Evolutionary conservation across 2,113 vertebrate species (phyloP), one percentile per base, ranked within the genome.

Genomic region (Apodemus speciosus): DNA sequence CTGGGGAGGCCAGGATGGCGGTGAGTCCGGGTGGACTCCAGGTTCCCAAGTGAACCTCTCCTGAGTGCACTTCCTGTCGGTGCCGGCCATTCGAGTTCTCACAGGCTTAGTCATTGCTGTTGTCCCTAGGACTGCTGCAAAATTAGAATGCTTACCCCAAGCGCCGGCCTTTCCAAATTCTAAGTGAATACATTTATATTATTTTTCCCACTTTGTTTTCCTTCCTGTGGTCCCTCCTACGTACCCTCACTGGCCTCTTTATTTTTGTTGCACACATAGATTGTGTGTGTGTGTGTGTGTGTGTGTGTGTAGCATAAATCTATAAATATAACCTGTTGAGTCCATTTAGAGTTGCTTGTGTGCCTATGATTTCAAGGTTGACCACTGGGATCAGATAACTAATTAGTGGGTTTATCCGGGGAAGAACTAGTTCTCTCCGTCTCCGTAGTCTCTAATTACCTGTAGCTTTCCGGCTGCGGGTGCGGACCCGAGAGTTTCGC

Each of bases 61-160:
- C 40, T 85, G 72, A 85, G 81, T 49, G 9, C 4, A 1, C 62
- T 92, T 62, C 73, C 53, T 27, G 32, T 49, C 77, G 46, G 72
- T 25, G 76, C 71, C 72, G 43, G 35, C 56, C 46, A 21, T 32
- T 0, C 13, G 75, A 38, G 71, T 6, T 88, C 64, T 91, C 43
- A 85, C 20, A 72, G 30, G 11, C 30, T 43, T 62, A 53, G 51
- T 66, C 21, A 64, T n/a, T 85, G 2, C 58, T 66, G 69, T 1
- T 1, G 35, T 58, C 85, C 30, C 79, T 62, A 30, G 20, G 7
- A 84, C 68, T 15, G 66, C 64, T 83, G 83, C 27, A 91, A 35
- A 95, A 88, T 85, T 73, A 72, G 92, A 92, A 68, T 49, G 10
- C 35, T 53, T 85, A 23, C 32, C 35, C 72, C n/a, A 27, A 46